phyloP scores from a whole-genome alignment of 2,113 vertebrate species.

The Malurus elegans region DNA sequence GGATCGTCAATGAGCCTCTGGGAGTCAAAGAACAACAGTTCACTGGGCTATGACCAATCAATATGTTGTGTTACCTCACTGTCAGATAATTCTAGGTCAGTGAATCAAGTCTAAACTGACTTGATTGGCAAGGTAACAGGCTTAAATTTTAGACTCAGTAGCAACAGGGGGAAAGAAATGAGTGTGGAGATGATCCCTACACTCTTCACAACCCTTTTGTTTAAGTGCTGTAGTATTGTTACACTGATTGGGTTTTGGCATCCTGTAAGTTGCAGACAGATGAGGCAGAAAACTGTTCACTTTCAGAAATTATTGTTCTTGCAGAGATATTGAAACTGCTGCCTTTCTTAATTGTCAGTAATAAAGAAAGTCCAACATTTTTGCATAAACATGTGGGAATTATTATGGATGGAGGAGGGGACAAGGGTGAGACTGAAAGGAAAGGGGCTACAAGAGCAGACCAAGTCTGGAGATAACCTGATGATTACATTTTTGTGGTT shows the following conservation, averaged over 20 bases:
- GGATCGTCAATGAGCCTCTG: background rate
- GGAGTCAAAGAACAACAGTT: background rate
- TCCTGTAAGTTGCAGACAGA: background rate
- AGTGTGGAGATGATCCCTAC: background rate
- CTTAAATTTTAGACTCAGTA: background rate
- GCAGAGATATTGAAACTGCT: background rate
- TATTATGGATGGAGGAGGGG: slow-evolving; percentile 62
- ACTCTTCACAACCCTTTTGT: background rate
- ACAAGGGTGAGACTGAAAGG: background rate
- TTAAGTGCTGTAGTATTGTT: background rate
- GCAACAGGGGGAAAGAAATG: background rate
- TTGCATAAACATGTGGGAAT: slow-evolving; percentile 74
- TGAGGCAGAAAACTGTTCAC: background rate
- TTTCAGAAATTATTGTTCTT: background rate
- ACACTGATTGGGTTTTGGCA: background rate
- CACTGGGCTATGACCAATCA: background rate
- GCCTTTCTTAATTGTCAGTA: slow-evolving; percentile 11
- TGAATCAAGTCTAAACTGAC: background rate
- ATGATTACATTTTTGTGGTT: slow-evolving; percentile 84
- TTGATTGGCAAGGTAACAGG: background rate
- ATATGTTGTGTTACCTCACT: background rate
- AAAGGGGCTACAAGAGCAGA: slow-evolving; percentile 53
- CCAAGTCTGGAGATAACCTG: slow-evolving; percentile 78
- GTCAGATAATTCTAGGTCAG: background rate
- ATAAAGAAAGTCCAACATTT: slow-evolving; percentile 12